Conservation (phyloP, 2,888 invertebrate species). For the Diaprepes abbreviatus region DNA sequence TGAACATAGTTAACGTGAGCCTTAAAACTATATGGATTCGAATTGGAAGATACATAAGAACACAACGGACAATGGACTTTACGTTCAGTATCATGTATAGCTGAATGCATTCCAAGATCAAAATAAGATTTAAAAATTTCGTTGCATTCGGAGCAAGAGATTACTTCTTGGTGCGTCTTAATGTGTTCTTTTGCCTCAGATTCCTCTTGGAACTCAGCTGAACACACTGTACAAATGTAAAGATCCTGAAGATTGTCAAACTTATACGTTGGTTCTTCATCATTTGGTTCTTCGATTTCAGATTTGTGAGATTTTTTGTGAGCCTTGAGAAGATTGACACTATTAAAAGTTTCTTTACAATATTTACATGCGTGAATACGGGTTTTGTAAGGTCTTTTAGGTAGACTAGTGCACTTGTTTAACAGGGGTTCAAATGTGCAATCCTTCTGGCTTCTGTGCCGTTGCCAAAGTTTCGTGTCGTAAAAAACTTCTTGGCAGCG, state of each 20-base stretch:
- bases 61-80: slow-evolving; percentile 54
- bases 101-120: slow-evolving; percentile 44
- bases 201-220: slow-evolving; percentile 56
- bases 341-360: slow-evolving; percentile 32
- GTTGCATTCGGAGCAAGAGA: slow-evolving; percentile 32
- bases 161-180: slow-evolving; percentile 22
- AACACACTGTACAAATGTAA: slow-evolving; percentile 58
- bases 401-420: not conserved
- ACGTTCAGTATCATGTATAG: slow-evolving; percentile 32
- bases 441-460: slow-evolving; percentile 7
- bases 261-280: slow-evolving; percentile 54
- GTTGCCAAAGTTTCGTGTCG: slow-evolving; percentile 16
- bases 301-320: slow-evolving; percentile 38
- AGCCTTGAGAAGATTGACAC: slow-evolving; percentile 24
- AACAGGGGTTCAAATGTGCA: slow-evolving; percentile 15
- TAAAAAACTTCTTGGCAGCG: slow-evolving; percentile 30
- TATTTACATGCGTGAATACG: slow-evolving; percentile 32
- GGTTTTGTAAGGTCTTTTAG: slow-evolving; percentile 4
- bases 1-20: slow-evolving; percentile 63
- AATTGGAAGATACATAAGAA: slow-evolving; percentile 55
- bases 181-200: slow-evolving; percentile 49
- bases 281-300: slow-evolving; percentile 8
- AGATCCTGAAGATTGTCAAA: slow-evolving; percentile 58
- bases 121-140: slow-evolving; percentile 25
- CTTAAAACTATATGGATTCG: slow-evolving; percentile 58